Conservation (phyloP, 2,888 invertebrate species). For the Heliconius hortense region DNA sequence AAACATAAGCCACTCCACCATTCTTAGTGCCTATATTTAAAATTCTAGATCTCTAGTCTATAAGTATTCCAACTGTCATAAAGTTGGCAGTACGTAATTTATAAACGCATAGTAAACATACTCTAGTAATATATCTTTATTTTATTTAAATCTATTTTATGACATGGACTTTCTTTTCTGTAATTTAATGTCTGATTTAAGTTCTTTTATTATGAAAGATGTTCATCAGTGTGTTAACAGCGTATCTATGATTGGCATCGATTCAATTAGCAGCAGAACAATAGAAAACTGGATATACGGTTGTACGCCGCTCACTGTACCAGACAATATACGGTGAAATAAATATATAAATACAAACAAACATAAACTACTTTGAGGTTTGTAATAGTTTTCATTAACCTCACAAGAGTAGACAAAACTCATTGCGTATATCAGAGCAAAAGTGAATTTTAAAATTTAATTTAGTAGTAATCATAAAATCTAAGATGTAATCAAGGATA, state of each 20-base stretch:
- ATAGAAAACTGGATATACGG: constrained; percentile 54
- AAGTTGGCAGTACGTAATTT: too few species aligned
- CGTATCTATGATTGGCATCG: constrained; percentile 74
- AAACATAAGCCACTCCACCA: too few species aligned
- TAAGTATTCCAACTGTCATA: too few species aligned
- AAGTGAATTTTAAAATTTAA: neutral
- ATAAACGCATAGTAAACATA: too few species aligned
- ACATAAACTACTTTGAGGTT: neutral
- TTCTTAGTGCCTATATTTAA: too few species aligned
- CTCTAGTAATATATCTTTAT: too few species aligned
- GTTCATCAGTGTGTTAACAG: constrained; percentile 40
- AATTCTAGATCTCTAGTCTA: too few species aligned
- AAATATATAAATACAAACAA: constrained; percentile 15
- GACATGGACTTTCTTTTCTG: neutral
- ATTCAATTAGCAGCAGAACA: constrained; percentile 77
- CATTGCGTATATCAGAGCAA: neutral
- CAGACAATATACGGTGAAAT: constrained; percentile 32
- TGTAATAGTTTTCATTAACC: neutral
- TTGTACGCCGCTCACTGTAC: constrained; percentile 45
- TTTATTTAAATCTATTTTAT: neutral
- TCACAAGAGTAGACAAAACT: neutral
- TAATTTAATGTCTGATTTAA: neutral
- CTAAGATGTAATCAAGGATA: neutral
- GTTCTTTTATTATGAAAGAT: constrained; percentile 30
- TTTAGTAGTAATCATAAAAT: neutral